Percentiles rank a stretch among this genome's conserved stretches.
phyloP scores from a whole-genome alignment of 2,888 invertebrate species.

The Tetranychus truncatus region DNA sequence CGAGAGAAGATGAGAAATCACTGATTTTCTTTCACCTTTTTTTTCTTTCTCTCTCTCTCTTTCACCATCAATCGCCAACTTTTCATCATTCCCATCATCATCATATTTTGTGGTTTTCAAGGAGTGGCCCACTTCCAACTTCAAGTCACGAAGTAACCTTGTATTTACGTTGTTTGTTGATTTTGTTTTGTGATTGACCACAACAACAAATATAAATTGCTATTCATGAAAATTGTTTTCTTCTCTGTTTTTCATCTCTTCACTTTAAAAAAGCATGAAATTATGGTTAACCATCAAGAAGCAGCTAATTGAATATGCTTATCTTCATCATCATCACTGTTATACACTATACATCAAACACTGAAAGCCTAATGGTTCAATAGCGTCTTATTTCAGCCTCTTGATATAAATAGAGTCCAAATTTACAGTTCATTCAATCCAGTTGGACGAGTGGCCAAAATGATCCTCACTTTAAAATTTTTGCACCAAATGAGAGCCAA shows the following conservation, averaged over 20 bases:
- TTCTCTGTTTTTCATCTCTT: background rate
- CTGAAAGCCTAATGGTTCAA: too few species aligned
- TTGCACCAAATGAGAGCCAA: too few species aligned
- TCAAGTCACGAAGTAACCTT: background rate
- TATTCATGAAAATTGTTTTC: background rate
- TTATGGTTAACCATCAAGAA: background rate
- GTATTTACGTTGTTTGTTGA: background rate
- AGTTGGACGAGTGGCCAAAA: too few species aligned
- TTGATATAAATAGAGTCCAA: too few species aligned
- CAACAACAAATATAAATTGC: background rate
- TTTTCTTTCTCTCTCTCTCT: background rate
- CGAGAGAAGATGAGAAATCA: background rate
- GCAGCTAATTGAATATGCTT: background rate
- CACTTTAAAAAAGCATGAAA: background rate
- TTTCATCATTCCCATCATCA: background rate
- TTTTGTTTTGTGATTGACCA: constrained; percentile 1
- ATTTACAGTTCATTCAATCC: too few species aligned
- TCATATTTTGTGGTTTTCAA: background rate
- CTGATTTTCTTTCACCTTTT: background rate
- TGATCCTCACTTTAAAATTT: too few species aligned
- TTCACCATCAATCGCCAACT: background rate
- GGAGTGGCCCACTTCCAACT: background rate
- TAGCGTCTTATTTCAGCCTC: too few species aligned
- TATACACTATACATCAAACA: too few species aligned
- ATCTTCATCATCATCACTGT: background rate